Evolutionary conservation across 2,888 invertebrate genomes (phyloP), one percentile per base, ranked within the genome.

Genomic region (Agrochola macilenta): DNA sequence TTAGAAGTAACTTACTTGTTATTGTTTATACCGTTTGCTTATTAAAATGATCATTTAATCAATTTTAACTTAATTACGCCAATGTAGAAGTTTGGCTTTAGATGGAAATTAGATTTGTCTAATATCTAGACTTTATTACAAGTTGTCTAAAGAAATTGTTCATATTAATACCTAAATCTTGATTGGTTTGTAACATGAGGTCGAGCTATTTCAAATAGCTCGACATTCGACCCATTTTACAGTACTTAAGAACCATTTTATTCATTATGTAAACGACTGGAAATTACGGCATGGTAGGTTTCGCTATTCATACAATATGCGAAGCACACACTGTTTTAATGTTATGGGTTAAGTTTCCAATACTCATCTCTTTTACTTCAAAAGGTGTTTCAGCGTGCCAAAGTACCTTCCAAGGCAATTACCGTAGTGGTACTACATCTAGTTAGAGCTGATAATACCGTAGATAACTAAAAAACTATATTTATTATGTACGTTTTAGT

Each of bases 11-110:
- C 35, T 58, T 20, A 65, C 52, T 71, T 52, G 57, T 71, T 58
- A 23, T 20, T 80, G n/a, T 60, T 74, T 65, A 35, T 64, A 74
- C 54, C 58, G 14, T 70, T 70, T 76, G 30, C 12, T 76, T 68
- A 81, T 76, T 70, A 63, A 61, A 66, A 66, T 66, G 4, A 66
- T 49, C 60, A 66, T 35, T 35, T 35, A 35, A 35, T 76, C 12
- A 26, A 70, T 76, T 60, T 49, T 61, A 63, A 68, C 23, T 70
- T 61, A 7, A 61, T 75, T 70, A 39, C 58, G 12, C 49, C 0
- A 43, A 30, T 60, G n/a, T 30, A 39, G 49, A 43, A 69, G 12
- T 57, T 76, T 65, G 52, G 17, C 1, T 69, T 58, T 74, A 9
- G 8, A 46, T 63, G 20, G 52, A 23, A 14, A 69, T 58, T 63